Evolutionary conservation across 2,888 invertebrate genomes (phyloP), one percentile per base, ranked within the genome.

Genomic region (Arrhopalites spinosus): DNA sequence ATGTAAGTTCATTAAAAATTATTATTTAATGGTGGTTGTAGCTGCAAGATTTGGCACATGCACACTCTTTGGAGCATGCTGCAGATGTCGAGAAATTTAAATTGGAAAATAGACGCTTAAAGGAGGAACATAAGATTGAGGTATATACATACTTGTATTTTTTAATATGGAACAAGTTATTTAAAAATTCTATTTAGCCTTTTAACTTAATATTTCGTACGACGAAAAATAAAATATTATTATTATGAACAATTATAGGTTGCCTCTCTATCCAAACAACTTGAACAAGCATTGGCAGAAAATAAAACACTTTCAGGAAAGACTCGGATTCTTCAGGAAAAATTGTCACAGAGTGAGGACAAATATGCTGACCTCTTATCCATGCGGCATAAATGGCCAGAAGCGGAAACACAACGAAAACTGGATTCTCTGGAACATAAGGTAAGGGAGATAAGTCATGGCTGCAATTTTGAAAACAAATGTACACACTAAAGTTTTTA

Each of bases 51-150:
- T 64, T 50, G n/a, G 43, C 63, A 15, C 64, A 47, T 13, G 23
- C 23, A 29, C 47, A 17, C 1, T 15, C 45, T 17, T 23, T 53
- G 5, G 64, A 64, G 17, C 7, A 25, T 5, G 3, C 25, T 17
- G 36, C 29, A 27, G 66, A 17, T 15, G 11, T 68, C 8, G 67
- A 74, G 13, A 56, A 68, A 5, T n/a, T 59, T 2, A 53, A 74
- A 59, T 23, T 74, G 25, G 47, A 67, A 30, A 36, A 30, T 30
- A 20, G 56, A 59, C 20, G 23, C 1, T 25, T 74, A n/a, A 67
- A 74, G 68, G 64, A 45, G 15, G 68, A 66, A 15, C 67, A 68
- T 29, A 74, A 68, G 7, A 67, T 67, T n/a, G 64, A 74, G 66
- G 74, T 74, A 66, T 23, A n/a, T 64, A 29, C 30, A 61, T 61